Evolutionary conservation across 2,797 vertebrate species (phyloP).

Genomic region (Remorina albescens): DNA sequence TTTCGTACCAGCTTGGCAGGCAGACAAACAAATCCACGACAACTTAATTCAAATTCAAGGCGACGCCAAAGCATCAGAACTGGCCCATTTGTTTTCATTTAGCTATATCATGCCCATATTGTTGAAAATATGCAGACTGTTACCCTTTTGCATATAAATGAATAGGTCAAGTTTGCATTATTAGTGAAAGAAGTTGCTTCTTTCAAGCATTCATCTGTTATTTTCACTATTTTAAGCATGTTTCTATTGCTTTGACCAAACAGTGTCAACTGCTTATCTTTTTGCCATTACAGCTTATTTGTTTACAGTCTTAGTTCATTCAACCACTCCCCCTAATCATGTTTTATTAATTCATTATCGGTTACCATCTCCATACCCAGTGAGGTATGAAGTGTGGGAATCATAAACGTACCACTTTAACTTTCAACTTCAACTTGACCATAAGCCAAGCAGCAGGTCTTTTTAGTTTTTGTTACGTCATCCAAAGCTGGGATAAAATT

Average conservation of each 20-base stretch:
- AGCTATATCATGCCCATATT: neutral
- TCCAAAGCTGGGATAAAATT: slow-evolving; percentile 16
- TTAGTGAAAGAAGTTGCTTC: neutral
- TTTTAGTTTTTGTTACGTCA: neutral
- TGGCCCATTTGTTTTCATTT: neutral
- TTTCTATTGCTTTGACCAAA: neutral
- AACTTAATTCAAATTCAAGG: neutral
- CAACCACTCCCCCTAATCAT: neutral
- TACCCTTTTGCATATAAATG: neutral
- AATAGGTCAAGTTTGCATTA: neutral
- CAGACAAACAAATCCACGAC: neutral
- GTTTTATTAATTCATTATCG: neutral
- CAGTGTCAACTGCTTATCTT: neutral
- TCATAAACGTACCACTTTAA: neutral
- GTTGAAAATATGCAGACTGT: neutral
- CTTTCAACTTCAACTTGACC: neutral
- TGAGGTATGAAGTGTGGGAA: neutral
- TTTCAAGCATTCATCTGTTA: neutral
- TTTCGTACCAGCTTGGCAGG: neutral
- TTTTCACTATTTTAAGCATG: neutral
- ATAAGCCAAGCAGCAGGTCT: neutral
- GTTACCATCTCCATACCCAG: neutral
- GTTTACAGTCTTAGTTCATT: neutral
- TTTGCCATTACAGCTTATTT: neutral
- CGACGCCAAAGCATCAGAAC: neutral